A percentile compares a stretch with the other conserved stretches of the same genome.
Conservation (phyloP, 1,140 invertebrate species). For the Sitophilus oryzae region DNA sequence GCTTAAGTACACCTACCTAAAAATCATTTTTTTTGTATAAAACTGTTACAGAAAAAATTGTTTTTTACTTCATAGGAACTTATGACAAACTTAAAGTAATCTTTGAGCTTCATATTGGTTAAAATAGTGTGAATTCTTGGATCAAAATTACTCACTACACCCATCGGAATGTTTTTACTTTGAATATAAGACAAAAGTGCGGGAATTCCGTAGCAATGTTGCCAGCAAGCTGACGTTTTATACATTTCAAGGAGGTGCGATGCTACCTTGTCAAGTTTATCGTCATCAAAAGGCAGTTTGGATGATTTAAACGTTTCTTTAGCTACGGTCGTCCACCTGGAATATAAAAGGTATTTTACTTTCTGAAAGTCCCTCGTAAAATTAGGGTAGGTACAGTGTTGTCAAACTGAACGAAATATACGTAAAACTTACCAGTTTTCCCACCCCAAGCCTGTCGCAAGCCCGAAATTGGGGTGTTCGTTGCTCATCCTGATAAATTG, state of each 20-base stretch:
- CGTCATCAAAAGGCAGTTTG: constrained; percentile 41
- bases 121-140: constrained; percentile 67
- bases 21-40: background rate
- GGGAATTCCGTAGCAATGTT: constrained; percentile 56
- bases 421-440: constrained; percentile 55
- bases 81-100: constrained; percentile 75
- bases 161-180: constrained; percentile 50
- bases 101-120: constrained; percentile 53
- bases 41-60: background rate
- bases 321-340: constrained; percentile 62
- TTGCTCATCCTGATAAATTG: constrained; percentile 56
- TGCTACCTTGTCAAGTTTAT: constrained; percentile 52
- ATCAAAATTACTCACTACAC: constrained; percentile 86
- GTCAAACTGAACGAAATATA: background rate
- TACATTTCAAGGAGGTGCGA: constrained; percentile 60
- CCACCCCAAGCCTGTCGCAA: constrained; percentile 60
- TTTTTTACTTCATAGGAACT: constrained; percentile 58
- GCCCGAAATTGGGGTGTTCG: constrained; percentile 77
- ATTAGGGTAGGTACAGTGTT: too few species aligned
- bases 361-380: too few species aligned
- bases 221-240: constrained; percentile 64
- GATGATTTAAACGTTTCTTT: constrained; percentile 56
- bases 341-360: too few species aligned
- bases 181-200: constrained; percentile 54
- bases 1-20: constrained; percentile 63